Evolutionary conservation across 2,888 invertebrate species (phyloP).

Genomic region (Lamellibrachia columna): DNA sequence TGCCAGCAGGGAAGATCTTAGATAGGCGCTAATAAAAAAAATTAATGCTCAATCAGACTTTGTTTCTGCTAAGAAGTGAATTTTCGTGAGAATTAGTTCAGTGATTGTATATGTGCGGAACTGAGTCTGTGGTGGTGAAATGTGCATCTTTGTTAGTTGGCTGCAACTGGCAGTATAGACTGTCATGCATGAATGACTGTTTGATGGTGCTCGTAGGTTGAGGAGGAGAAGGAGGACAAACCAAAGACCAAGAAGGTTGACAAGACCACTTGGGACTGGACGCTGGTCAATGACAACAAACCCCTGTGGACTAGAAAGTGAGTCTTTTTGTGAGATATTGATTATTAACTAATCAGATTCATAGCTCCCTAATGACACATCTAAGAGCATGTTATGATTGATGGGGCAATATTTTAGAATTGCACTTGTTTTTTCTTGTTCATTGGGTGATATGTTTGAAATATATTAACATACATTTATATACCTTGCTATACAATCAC

Average conservation of each 20-base stretch:
- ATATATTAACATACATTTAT: background rate
- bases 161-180: no score
- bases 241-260: constrained; percentile 86
- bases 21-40: no score
- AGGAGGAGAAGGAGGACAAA: constrained; percentile 47
- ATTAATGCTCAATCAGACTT: background rate
- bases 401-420: background rate
- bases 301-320: constrained; percentile 98
- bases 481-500: background rate
- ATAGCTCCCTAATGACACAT: background rate
- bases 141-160: background rate
- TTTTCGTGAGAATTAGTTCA: background rate
- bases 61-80: background rate
- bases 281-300: constrained; percentile 93
- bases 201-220: constrained; percentile 60
- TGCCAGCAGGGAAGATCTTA: background rate
- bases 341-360: background rate
- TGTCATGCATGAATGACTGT: constrained; percentile 69
- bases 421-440: background rate
- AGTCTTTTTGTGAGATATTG: constrained; percentile 37
- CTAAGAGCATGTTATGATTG: background rate
- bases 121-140: background rate
- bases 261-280: constrained; percentile 99
- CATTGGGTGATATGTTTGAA: background rate
- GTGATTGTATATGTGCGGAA: background rate